Percentiles rank a stretch among this genome's conserved stretches.
Conservation (phyloP, 2,797 vertebrate species). For the Anguilla pacifica region DNA sequence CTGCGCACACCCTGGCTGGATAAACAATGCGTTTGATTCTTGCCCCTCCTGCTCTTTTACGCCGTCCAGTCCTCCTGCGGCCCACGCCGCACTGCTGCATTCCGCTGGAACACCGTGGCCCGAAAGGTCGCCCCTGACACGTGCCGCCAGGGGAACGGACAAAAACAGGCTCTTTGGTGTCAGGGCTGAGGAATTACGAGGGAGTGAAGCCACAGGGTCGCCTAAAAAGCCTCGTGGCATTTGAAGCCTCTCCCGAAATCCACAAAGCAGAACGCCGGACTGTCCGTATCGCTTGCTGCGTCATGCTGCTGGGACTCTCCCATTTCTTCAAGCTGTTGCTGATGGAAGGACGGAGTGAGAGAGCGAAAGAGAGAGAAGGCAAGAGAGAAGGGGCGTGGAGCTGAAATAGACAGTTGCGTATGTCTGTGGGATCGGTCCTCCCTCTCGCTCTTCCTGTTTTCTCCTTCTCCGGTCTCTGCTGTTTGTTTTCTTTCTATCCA, state of each 20-base stretch:
- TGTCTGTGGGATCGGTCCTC: constrained; percentile 47
- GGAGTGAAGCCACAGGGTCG: constrained; percentile 59
- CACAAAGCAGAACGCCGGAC: constrained; percentile 55
- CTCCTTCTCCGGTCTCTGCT: constrained; percentile 37
- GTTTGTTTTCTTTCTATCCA: constrained; percentile 24
- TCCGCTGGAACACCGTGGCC: constrained; percentile 37
- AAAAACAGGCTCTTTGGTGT: constrained; percentile 63
- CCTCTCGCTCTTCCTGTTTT: neutral
- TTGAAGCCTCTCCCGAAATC: constrained; percentile 49
- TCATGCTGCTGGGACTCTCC: constrained; percentile 58
- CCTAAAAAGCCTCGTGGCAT: constrained; percentile 57
- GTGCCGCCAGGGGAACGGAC: constrained; percentile 68
- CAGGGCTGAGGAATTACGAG: constrained; percentile 63
- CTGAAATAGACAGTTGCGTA: constrained; percentile 47
- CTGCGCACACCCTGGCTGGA: neutral
- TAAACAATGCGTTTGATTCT: constrained; percentile 55
- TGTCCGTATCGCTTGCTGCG: constrained; percentile 56
- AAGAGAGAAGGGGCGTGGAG: constrained; percentile 40
- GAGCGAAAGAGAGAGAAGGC: neutral
- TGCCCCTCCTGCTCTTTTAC: constrained; percentile 26
- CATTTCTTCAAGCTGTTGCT: constrained; percentile 59
- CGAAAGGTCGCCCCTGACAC: constrained; percentile 64
- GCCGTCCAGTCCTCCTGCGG: constrained; percentile 47
- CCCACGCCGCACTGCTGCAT: constrained; percentile 60
- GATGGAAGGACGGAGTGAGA: constrained; percentile 30